Percentiles rank a stretch among this genome's conserved stretches.
These are phyloP conservation scores for Sceliomorpha sp. DNA, from an alignment of 2,888 invertebrate genomes.

Conservation along the genomic window DNA sequence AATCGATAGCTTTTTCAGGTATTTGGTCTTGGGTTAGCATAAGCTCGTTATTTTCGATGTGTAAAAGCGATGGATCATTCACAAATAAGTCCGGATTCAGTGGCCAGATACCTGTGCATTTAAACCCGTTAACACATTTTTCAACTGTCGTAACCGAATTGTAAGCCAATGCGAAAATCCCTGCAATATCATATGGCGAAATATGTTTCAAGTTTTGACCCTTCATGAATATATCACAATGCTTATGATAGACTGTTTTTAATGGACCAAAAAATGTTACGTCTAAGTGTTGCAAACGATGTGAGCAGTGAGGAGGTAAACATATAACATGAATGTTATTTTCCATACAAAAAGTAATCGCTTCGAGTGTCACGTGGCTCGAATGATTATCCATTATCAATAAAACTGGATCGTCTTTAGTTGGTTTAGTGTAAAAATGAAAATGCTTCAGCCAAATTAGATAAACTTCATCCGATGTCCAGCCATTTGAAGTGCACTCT, in stretches of 20 bases:
- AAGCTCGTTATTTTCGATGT: background rate
- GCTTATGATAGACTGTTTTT: slow-evolving; percentile 40
- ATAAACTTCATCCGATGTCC: slow-evolving; percentile 43
- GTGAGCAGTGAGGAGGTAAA: slow-evolving; percentile 59
- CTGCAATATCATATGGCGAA: slow-evolving; percentile 32
- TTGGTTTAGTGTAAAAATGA: slow-evolving; percentile 64
- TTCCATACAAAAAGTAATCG: slow-evolving; percentile 26
- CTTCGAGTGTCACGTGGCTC: slow-evolving; percentile 20
- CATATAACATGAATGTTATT: slow-evolving; percentile 53
- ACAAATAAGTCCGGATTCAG: slow-evolving; percentile 8
- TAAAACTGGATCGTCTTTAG: slow-evolving; percentile 60
- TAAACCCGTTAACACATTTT: slow-evolving; percentile 37
- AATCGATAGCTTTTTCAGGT: too few species aligned
- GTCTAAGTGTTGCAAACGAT: slow-evolving; percentile 57
- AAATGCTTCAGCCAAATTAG: slow-evolving; percentile 59
- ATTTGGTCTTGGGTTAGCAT: too few species aligned
- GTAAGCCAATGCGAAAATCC: slow-evolving; percentile 39
- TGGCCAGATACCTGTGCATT: slow-evolving; percentile 31
- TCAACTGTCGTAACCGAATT: slow-evolving; percentile 25
- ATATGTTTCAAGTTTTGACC: slow-evolving; percentile 23
- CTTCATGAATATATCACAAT: slow-evolving; percentile 44
- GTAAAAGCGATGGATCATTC: background rate
- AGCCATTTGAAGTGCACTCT: slow-evolving; percentile 65
- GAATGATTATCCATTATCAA: slow-evolving; percentile 24
- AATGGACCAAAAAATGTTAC: slow-evolving; percentile 57